Evolutionary conservation across 2,888 invertebrate species (phyloP).

Genomic region (Odontothrips loti): DNA sequence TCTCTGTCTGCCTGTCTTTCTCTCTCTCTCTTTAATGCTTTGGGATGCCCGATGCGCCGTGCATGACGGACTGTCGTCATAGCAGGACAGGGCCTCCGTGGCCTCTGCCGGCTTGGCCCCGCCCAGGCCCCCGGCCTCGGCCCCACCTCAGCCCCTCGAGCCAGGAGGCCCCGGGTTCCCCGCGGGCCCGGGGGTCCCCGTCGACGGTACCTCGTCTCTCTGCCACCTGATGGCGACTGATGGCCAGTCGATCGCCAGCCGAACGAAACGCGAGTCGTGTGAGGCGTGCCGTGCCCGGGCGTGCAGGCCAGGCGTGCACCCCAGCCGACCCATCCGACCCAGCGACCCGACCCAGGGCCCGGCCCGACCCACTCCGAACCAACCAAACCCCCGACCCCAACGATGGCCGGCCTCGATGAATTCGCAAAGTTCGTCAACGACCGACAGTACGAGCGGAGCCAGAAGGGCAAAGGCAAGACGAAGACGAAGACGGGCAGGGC

Average conservation of each 20-base stretch:
- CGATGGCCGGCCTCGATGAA: background rate
- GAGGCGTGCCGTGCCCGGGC: background rate
- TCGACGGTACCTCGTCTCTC: background rate
- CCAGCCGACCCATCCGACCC: too few relatives aligned
- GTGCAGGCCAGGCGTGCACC: too few relatives aligned
- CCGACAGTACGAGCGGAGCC: too few relatives aligned
- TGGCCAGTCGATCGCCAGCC: slow-evolving; percentile 7
- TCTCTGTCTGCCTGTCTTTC: too few relatives aligned
- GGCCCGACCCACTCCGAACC: background rate
- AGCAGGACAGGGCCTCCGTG: background rate
- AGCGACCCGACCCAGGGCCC: too few relatives aligned
- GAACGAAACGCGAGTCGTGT: slow-evolving; percentile 12
- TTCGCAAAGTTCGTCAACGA: too few relatives aligned
- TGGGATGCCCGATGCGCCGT: too few relatives aligned
- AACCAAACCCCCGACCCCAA: background rate
- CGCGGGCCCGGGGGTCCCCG: background rate
- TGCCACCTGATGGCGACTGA: background rate
- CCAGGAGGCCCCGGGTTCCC: background rate
- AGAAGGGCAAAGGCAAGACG: background rate
- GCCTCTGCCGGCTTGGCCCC: background rate
- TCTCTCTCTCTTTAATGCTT: too few relatives aligned
- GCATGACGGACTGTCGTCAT: too few relatives aligned
- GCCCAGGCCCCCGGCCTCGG: background rate
- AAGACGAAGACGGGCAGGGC: background rate
- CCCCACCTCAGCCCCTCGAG: background rate